A percentile compares a stretch with the other conserved stretches of the same genome.
These are phyloP conservation scores for Vultur gryphus DNA, from an alignment of 2,797 vertebrate genomes.

Conservation along the genomic window DNA sequence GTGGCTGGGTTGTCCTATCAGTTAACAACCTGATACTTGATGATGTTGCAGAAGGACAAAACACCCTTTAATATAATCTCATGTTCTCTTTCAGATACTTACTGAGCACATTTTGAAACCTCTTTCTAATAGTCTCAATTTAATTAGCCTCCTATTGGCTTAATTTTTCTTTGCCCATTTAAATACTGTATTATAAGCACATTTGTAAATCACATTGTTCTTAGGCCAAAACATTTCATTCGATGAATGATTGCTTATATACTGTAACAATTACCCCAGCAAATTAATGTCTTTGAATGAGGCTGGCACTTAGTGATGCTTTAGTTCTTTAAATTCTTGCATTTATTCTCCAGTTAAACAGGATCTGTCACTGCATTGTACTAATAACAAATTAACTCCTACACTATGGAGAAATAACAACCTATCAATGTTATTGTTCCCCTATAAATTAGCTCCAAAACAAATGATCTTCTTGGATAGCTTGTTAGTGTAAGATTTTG, in stretches of 20 bases:
- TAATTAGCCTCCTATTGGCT: constrained; percentile 45
- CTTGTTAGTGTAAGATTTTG: neutral
- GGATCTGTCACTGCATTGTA: neutral
- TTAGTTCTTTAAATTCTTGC: constrained; percentile 29
- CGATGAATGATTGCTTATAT: constrained; percentile 31
- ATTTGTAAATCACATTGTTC: constrained; percentile 39
- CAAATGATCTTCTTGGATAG: neutral
- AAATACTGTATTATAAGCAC: constrained; percentile 48
- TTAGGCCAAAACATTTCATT: constrained; percentile 30
- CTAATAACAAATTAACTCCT: constrained; percentile 37
- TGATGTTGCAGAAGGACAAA: constrained; percentile 3
- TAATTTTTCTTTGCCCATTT: constrained; percentile 51
- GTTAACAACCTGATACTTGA: neutral
- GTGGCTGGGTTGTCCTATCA: neutral
- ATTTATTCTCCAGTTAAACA: constrained; percentile 23
- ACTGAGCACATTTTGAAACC: constrained; percentile 44
- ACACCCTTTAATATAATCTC: neutral
- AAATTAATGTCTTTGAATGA: constrained; percentile 55
- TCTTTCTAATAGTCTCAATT: constrained; percentile 22
- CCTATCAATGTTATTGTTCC: neutral
- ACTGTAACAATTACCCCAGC: constrained; percentile 22
- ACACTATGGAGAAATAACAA: neutral
- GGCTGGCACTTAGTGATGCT: neutral
- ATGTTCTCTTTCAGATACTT: constrained; percentile 12
- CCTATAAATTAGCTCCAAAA: neutral